Evolutionary conservation across 1,140 invertebrate species (phyloP).

Genomic region (Goniozus legneri): DNA sequence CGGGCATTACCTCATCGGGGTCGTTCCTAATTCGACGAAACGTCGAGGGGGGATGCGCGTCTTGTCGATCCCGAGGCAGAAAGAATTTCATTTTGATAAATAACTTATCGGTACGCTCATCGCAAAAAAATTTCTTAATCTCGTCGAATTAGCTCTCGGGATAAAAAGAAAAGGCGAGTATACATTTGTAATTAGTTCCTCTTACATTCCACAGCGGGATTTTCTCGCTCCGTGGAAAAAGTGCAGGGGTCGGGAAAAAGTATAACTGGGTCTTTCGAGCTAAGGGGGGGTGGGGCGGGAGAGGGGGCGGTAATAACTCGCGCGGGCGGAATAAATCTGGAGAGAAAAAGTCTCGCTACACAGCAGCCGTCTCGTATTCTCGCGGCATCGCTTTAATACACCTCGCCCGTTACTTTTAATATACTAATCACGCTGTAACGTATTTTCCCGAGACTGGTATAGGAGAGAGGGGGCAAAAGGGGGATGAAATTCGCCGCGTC

Average conservation of each 20-base stretch:
- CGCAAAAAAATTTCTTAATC: neutral
- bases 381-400: constrained; percentile 15
- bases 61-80: neutral
- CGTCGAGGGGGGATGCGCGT: too few relatives aligned
- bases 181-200: too few relatives aligned
- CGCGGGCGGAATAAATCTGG: neutral
- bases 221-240: too few relatives aligned
- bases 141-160: neutral
- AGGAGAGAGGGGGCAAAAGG: too few relatives aligned
- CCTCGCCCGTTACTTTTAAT: constrained; percentile 21
- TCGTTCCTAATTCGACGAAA: too few relatives aligned
- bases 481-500: constrained; percentile 19
- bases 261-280: too few relatives aligned
- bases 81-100: neutral
- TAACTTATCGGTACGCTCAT: neutral
- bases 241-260: too few relatives aligned
- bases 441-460: constrained; percentile 24
- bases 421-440: constrained; percentile 37
- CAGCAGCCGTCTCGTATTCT: too few relatives aligned
- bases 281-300: neutral
- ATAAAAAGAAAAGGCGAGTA: too few relatives aligned
- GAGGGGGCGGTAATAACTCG: neutral
- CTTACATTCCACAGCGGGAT: neutral
- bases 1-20: too few relatives aligned
- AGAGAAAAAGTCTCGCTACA: too few relatives aligned